Evolutionary conservation across 2,888 invertebrate species (phyloP), one percentile per base, ranked within the genome.

Genomic region (Tortrix viridana): DNA sequence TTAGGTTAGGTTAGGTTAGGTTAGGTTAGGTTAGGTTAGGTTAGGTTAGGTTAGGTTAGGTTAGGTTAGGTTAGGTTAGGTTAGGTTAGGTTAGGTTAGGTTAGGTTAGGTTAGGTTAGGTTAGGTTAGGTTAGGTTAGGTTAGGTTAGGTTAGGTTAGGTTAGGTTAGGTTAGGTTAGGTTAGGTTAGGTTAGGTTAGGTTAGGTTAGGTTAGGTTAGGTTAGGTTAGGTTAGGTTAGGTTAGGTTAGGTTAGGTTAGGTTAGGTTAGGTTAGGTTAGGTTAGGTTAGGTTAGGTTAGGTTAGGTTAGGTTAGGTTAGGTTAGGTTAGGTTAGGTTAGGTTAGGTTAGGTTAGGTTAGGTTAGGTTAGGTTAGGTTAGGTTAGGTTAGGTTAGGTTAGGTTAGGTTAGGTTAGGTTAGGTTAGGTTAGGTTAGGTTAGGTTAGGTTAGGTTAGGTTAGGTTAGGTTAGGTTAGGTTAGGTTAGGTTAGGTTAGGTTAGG

Each of bases 201-300:
- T 72, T 74, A 72, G 75, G 74, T 77, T 75, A 74, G 75, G 74
- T 76, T 74, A 74, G 74, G 74, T 73, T 73, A 69, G 72, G 70
- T 71, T 72, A 65, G 69, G 69, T 71, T 71, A 70, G 70, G 70
- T 72, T 72, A 70, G 73, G 74, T 76, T 70, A 71, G 74, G 77
- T 79, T 77, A 74, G 79, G 77, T 79, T 76, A 74, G 79, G 79
- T 79, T 75, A 75, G 79, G 77, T 77, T 74, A 72, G 78, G 77
- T 78, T 77, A 74, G 77, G 76, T 79, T 76, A 74, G 77, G 76
- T 79, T 75, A 74, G 76, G 73, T 77, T 76, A 74, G 76, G 75
- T 77, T 76, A 73, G 76, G 76, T 77, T 75, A 74, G 75, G 77
- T 71, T 76, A 70, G 73, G 75, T 76, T 74, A 71, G 75, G 75